Conservation (phyloP, 2,797 vertebrate species). For the Notamacropus eugenii region DNA sequence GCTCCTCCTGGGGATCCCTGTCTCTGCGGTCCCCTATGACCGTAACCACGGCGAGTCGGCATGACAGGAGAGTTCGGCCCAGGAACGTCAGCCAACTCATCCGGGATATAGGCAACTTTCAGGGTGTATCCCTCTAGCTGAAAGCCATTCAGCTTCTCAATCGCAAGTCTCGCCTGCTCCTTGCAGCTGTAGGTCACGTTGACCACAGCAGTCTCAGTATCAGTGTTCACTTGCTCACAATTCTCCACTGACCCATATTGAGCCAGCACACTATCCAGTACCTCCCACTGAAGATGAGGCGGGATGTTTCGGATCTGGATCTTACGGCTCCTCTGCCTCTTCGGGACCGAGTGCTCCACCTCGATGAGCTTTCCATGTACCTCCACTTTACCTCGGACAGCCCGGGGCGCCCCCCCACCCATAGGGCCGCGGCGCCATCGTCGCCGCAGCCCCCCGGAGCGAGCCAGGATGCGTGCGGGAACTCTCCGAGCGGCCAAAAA, state of each 20-base stretch:
- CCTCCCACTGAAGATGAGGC: too few species aligned
- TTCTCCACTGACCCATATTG: conserved; percentile 98
- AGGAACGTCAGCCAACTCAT: conserved; percentile 90
- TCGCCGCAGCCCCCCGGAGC: conserved; percentile 39
- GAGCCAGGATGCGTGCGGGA: not conserved
- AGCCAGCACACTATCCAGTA: conserved; percentile 96
- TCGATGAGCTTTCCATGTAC: too few species aligned
- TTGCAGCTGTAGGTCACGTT: conserved; percentile 97
- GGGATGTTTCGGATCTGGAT: too few species aligned
- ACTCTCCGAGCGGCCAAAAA: not conserved
- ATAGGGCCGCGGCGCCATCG: conserved; percentile 7
- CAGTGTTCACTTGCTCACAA: conserved; percentile 99
- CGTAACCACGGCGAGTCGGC: conserved; percentile 91
- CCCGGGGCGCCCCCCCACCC: conserved; percentile 1
- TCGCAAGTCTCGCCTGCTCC: conserved; percentile 98
- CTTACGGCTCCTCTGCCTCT: too few species aligned
- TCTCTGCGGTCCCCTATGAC: conserved; percentile 91
- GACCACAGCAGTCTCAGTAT: conserved; percentile 98
- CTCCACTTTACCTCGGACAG: not conserved
- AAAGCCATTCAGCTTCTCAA: conserved; percentile 97
- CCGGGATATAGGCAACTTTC: conserved; percentile 98
- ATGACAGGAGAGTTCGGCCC: conserved; percentile 83
- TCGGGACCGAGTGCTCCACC: too few species aligned
- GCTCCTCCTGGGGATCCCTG: conserved; percentile 91
- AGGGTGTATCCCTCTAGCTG: conserved; percentile 96